These are phyloP conservation scores for Falco cherrug DNA, from an alignment of 2,797 vertebrate genomes.

Conservation along the genomic window DNA sequence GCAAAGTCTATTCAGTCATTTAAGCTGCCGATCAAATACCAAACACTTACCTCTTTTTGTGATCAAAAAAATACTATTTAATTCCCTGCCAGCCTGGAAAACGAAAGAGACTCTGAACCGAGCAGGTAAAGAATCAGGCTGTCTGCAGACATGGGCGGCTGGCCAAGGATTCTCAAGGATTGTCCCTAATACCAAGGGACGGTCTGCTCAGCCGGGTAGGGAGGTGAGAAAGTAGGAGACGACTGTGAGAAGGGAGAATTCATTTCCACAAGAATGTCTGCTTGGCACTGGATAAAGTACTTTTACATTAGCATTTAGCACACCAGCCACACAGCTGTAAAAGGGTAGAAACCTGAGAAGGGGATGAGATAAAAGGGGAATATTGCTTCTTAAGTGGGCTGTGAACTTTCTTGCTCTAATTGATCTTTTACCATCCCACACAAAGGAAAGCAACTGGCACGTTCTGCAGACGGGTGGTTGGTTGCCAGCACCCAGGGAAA, in stretches of 20 bases:
- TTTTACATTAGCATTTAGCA: conserved; percentile 61
- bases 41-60: neutral
- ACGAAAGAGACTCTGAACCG: neutral
- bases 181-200: conserved; percentile 29
- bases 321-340: conserved; percentile 49
- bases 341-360: conserved; percentile 57
- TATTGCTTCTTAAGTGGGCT: conserved; percentile 67
- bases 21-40: conserved; percentile 15
- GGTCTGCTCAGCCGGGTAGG: neutral
- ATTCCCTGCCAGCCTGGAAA: neutral
- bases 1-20: neutral
- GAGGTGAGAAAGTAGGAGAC: conserved; percentile 26
- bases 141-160: neutral
- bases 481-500: neutral
- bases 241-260: conserved; percentile 29
- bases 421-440: conserved; percentile 63
- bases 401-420: conserved; percentile 67
- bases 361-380: conserved; percentile 63
- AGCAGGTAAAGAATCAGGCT: neutral
- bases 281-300: conserved; percentile 43
- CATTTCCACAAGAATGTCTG: conserved; percentile 53
- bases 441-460: conserved; percentile 53
- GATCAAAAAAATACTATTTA: neutral
- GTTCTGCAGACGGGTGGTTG: conserved; percentile 30
- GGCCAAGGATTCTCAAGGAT: neutral